Percentiles rank a stretch among this genome's conserved stretches.
Conservation (phyloP, 2,797 vertebrate genomes). For the Eupleurogrammus muticus region DNA sequence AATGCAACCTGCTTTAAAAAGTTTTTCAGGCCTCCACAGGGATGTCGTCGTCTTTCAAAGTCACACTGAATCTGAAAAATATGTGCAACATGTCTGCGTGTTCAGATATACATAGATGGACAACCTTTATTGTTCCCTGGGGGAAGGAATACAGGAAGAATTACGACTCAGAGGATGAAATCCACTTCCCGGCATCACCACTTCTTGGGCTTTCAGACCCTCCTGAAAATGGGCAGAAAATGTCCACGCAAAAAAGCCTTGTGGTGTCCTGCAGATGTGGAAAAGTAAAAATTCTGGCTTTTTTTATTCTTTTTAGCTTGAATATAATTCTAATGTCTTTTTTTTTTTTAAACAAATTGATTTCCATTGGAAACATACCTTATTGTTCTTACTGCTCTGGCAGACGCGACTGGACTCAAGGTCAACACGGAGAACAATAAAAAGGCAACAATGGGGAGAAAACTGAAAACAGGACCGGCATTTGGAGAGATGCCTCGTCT, state of each 20-base stretch:
- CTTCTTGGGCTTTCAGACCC: not conserved
- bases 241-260: not conserved
- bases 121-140: too few species aligned
- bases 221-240: not conserved
- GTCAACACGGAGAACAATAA: constrained; percentile 9
- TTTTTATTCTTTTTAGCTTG: not conserved
- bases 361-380: not conserved
- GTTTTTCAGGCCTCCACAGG: too few species aligned
- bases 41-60: too few species aligned
- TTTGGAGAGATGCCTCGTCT: constrained; percentile 9
- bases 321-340: not conserved
- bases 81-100: too few species aligned
- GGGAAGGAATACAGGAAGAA: too few species aligned
- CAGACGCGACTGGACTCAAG: not conserved
- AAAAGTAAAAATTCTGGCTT: not conserved
- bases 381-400: not conserved
- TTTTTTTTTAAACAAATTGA: too few species aligned
- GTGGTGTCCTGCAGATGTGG: too few species aligned
- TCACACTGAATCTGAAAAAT: too few species aligned
- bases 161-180: too few species aligned
- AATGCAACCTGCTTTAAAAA: too few species aligned
- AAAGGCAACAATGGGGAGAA: not conserved
- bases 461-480: too few species aligned
- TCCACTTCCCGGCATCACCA: not conserved
- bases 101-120: too few species aligned